Percentiles rank a stretch among this genome's conserved stretches.
phyloP scores from a whole-genome alignment of 2,888 invertebrate genomes.

The Peribatodes rhomboidaria region DNA sequence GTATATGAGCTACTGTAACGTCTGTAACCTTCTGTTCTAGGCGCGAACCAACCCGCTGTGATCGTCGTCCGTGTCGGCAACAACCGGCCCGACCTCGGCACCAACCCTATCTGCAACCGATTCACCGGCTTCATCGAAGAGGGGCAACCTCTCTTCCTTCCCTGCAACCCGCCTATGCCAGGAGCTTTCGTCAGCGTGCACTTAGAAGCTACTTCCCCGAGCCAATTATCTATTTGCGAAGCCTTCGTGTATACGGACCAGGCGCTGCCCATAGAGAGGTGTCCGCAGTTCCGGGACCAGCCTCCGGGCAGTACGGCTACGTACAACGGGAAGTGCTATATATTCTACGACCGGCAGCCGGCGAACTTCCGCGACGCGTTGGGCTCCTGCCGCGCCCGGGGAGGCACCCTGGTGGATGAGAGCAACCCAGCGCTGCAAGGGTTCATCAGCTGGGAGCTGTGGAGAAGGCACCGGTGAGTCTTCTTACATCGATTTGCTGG shows the following conservation, averaged over 20 bases:
- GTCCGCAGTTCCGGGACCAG: conserved; percentile 96
- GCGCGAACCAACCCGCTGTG: conserved; percentile 92
- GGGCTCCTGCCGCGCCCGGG: conserved; percentile 92
- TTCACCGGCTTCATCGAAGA: conserved; percentile 95
- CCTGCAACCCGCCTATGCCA: conserved; percentile 98
- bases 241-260: conserved; percentile 97
- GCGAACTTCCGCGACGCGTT: conserved; percentile 92
- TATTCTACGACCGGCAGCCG: conserved; percentile 96
- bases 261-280: conserved; percentile 95
- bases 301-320: conserved; percentile 97
- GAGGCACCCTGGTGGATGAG: conserved; percentile 95
- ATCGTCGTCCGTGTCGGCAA: conserved; percentile 96
- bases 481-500: background rate
- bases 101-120: conserved; percentile 96
- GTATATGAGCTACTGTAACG: background rate
- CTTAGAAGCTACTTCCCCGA: conserved; percentile 91
- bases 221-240: conserved; percentile 95
- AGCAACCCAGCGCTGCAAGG: conserved; percentile 97
- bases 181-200: conserved; percentile 98
- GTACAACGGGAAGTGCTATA: conserved; percentile 98
- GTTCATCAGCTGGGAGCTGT: conserved; percentile 97
- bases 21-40: conserved; percentile 73
- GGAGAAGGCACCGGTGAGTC: conserved; percentile 93
- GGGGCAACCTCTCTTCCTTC: conserved; percentile 95
- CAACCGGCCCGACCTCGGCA: conserved; percentile 96